Conservation (phyloP, 2,888 invertebrate species). For the Drosophila merina region DNA sequence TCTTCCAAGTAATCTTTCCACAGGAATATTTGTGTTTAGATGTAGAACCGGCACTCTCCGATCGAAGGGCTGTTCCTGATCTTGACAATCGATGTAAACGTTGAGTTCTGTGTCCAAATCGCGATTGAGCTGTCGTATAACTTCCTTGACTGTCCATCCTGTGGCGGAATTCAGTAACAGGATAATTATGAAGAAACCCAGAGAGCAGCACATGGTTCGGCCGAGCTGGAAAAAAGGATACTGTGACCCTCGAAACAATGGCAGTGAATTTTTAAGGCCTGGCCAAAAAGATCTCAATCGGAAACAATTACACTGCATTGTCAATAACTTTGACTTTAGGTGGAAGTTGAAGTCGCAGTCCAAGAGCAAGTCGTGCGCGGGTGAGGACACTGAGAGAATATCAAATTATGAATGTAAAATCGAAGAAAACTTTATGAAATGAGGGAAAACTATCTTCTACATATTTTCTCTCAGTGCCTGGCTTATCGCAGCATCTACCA, state of each 20-base stretch:
- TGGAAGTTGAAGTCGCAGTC: slow-evolving; percentile 35
- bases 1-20: slow-evolving; percentile 18
- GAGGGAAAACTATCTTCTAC: background rate
- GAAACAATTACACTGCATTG: slow-evolving; percentile 42
- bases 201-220: slow-evolving; percentile 14
- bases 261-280: slow-evolving; percentile 33
- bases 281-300: slow-evolving; percentile 43
- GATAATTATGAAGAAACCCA: slow-evolving; percentile 1
- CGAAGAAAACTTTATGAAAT: background rate
- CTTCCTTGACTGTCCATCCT: slow-evolving; percentile 8
- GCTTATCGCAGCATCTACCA: slow-evolving; percentile 64
- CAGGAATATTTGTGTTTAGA: background rate
- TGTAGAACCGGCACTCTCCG: slow-evolving; percentile 8
- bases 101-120: slow-evolving; percentile 10
- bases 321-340: slow-evolving; percentile 28
- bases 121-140: slow-evolving; percentile 24
- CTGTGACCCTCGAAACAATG: slow-evolving; percentile 15
- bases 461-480: slow-evolving; percentile 12
- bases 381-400: slow-evolving; percentile 19
- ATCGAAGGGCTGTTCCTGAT: background rate
- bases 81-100: slow-evolving; percentile 29
- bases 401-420: background rate
- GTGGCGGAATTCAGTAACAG: background rate
- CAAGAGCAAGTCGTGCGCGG: slow-evolving; percentile 45
- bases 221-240: slow-evolving; percentile 33